Evolutionary conservation across 30 jellyfish, hydroid and myxozoan genomes (phyloP), one percentile per base, ranked within the genome.

Genomic region (Sanderia malayensis): DNA sequence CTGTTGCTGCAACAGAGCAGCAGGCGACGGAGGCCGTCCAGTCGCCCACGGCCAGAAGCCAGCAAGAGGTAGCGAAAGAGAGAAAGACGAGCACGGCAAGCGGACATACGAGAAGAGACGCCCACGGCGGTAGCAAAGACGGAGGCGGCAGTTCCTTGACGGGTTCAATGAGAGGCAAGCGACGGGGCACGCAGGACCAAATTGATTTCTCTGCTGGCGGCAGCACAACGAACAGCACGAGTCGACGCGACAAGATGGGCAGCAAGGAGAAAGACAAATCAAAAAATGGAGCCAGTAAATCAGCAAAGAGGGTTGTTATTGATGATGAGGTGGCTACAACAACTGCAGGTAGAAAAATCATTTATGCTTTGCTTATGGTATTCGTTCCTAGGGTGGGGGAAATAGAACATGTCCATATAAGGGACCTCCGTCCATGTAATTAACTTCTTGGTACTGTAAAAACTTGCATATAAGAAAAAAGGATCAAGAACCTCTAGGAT

Each of bases 171-270:
- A 46, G 70, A n/a, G n/a, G n/a, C 20, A 74, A 62, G 28, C 64
- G 86, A 44, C 33, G 86, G 45, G 86, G 86, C 32, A 74, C 86
- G 6, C 21, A 37, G 4, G 86, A 61, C 22, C 69, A 74, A 41
- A 27, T 41, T 17, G 86, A 74, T 18, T 13, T 52, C 11, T 73
- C 44, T 44, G 57, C 61, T 13, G 17, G 28, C 10, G 78, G 78
- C 18, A 74, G 73, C 27, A 60, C 71, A 0, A 17, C 61, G 15
- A 71, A 31, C 25, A 58, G 70, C 33, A n/a, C n/a, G n/a, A 74
- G 61, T 22, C 17, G 44, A 20, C 59, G 52, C 24, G 85, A 73
- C 26, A 73, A 74, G 46, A 70, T 58, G 11, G 25, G 52, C 23
- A n/a, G n/a, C n/a, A 74, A 61, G 27, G 85, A 73, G 67, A 73